Conservation (phyloP, 2,113 vertebrate species). For the Anhinga rufa region DNA sequence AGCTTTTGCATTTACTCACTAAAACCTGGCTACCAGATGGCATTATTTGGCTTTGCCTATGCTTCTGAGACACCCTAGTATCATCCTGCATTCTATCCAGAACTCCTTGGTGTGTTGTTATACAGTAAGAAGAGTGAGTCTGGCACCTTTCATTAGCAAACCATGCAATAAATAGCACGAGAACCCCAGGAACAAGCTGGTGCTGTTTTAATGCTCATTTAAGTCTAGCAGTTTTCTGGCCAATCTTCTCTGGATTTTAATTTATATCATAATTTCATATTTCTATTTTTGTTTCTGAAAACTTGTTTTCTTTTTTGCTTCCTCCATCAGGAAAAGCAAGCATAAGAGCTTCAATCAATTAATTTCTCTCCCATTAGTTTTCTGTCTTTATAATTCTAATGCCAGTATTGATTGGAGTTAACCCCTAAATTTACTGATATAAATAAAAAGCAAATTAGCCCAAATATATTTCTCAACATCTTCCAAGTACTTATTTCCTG, state of each 20-base stretch:
- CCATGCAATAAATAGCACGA: conserved; percentile 19
- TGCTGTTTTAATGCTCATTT: conserved; percentile 60
- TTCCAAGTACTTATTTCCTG: background rate
- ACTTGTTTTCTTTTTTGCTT: background rate
- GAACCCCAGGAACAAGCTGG: conserved; percentile 43
- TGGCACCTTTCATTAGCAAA: conserved; percentile 59
- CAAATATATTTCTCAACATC: background rate
- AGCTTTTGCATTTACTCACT: conserved; percentile 6
- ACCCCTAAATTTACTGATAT: background rate
- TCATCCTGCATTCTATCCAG: conserved; percentile 48
- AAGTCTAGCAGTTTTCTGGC: conserved; percentile 33
- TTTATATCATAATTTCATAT: background rate
- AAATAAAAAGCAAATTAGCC: background rate
- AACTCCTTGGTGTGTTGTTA: conserved; percentile 43
- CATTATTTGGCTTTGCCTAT: conserved; percentile 26
- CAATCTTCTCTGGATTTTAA: conserved; percentile 11
- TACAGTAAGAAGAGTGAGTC: conserved; percentile 34
- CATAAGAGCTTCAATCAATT: background rate
- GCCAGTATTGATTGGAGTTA: background rate
- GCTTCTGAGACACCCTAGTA: conserved; percentile 30
- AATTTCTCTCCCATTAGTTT: background rate
- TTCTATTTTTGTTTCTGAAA: conserved; percentile 27
- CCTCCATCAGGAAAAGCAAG: background rate
- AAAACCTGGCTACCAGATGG: conserved; percentile 62
- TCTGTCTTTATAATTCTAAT: background rate